Evolutionary conservation across 2,113 vertebrate species (phyloP).

Genomic region (Lasiurus borealis): DNA sequence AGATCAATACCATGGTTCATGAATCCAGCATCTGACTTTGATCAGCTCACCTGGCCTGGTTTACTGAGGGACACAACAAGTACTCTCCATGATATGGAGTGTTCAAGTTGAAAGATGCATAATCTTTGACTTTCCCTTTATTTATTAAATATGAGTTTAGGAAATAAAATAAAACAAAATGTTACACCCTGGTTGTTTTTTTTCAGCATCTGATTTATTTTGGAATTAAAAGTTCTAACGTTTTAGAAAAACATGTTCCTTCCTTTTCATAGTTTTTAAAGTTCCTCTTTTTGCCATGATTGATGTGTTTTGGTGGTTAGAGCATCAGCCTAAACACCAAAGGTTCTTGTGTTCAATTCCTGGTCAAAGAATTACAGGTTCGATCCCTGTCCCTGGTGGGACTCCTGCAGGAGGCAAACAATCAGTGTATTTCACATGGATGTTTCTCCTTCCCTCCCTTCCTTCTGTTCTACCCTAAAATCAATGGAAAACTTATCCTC

Average conservation of each 20-base stretch:
- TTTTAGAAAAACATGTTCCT: constrained; percentile 11
- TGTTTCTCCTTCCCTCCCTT: no score
- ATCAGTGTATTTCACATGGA: no score
- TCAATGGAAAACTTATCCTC: no score
- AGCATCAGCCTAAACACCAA: no score
- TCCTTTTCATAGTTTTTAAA: constrained; percentile 27
- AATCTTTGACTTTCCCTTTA: not conserved
- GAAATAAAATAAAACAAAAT: not conserved
- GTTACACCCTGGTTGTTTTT: not conserved
- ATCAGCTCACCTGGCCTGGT: not conserved
- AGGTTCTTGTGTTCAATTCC: no score
- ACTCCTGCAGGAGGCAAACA: no score
- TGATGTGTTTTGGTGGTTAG: no score
- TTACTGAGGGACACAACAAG: not conserved
- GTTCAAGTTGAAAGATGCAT: not conserved
- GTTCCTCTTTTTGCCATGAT: not conserved
- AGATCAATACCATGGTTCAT: not conserved
- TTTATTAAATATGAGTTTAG: not conserved
- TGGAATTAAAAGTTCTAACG: constrained; percentile 15
- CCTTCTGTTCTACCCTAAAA: no score
- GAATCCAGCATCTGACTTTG: not conserved
- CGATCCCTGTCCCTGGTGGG: no score
- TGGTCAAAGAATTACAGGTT: no score
- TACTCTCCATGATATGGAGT: not conserved
- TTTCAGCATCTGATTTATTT: not conserved